A percentile compares a stretch with the other conserved stretches of the same genome.
Conservation (phyloP, 2,888 invertebrate species). For the Sinhomidia bicolor region DNA sequence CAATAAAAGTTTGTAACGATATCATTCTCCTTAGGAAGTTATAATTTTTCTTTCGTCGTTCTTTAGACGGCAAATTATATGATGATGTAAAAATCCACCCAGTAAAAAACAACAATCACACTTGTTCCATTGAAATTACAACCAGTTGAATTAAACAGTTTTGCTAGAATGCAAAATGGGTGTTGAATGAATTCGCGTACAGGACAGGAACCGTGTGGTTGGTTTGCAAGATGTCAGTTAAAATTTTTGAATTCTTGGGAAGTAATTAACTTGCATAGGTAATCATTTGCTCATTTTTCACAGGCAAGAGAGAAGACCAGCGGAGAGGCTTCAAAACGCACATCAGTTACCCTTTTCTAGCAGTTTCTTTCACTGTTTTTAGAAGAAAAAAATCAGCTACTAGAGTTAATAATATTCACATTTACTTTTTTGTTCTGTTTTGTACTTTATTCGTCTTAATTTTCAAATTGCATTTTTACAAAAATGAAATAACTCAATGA, state of each 20-base stretch:
- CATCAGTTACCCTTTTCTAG: background rate
- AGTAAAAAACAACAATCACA: background rate
- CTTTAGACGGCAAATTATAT: background rate
- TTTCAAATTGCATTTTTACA: too few species aligned
- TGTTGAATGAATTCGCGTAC: background rate
- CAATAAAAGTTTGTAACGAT: slow-evolving; percentile 1
- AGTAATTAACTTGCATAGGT: slow-evolving; percentile 1
- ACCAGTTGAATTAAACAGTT: slow-evolving; percentile 10
- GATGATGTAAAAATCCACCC: slow-evolving; percentile 13
- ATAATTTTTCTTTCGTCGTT: background rate
- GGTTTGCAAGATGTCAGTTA: slow-evolving; percentile 2
- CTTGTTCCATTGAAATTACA: background rate
- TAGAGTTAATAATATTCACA: too few species aligned
- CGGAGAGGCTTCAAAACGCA: too few species aligned
- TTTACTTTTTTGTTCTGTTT: too few species aligned
- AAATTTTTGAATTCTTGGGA: background rate
- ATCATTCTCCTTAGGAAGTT: background rate
- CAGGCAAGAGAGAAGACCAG: background rate
- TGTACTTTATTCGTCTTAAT: too few species aligned
- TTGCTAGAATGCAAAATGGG: too few species aligned
- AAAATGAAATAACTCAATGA: too few species aligned
- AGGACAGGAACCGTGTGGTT: background rate
- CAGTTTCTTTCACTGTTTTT: background rate
- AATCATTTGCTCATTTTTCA: background rate
- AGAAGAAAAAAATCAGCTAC: background rate